phyloP scores from a whole-genome alignment of 1,140 invertebrate genomes.

The Grapholita molesta region DNA sequence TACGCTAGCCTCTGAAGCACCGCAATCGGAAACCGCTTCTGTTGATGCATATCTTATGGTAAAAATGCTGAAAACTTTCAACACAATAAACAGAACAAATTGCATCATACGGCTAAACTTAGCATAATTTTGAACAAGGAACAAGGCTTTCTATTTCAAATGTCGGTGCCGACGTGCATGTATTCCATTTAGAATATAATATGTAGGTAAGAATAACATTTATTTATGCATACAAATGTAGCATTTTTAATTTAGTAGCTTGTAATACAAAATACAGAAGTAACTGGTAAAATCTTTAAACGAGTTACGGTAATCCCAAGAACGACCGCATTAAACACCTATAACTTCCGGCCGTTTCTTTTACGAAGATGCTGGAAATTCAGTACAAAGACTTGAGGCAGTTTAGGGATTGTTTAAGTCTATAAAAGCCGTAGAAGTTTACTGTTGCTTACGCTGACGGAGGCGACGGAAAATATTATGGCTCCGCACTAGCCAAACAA shows the following conservation, averaged over 20 bases:
- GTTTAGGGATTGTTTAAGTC: slow-evolving; percentile 6
- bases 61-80: neutral
- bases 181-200: neutral
- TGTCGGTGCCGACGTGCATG: too few species aligned
- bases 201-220: too few species aligned
- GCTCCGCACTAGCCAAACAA: neutral
- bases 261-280: too few species aligned
- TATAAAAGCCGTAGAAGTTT: slow-evolving; percentile 11
- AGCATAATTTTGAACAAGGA: neutral
- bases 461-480: slow-evolving; percentile 11
- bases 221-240: too few species aligned
- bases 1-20: slow-evolving; percentile 46
- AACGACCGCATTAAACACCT: neutral
- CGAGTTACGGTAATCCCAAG: neutral
- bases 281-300: too few species aligned
- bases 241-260: too few species aligned
- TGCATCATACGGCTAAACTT: neutral
- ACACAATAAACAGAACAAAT: too few species aligned
- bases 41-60: slow-evolving; percentile 19
- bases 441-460: slow-evolving; percentile 3
- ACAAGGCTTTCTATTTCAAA: neutral
- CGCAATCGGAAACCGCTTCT: slow-evolving; percentile 57
- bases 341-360: neutral
- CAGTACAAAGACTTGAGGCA: neutral
- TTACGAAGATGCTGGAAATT: neutral